Percentiles rank a stretch among this genome's conserved stretches.
Conservation (phyloP, 1,140 invertebrate genomes). For the Mactra quadrangularis region DNA sequence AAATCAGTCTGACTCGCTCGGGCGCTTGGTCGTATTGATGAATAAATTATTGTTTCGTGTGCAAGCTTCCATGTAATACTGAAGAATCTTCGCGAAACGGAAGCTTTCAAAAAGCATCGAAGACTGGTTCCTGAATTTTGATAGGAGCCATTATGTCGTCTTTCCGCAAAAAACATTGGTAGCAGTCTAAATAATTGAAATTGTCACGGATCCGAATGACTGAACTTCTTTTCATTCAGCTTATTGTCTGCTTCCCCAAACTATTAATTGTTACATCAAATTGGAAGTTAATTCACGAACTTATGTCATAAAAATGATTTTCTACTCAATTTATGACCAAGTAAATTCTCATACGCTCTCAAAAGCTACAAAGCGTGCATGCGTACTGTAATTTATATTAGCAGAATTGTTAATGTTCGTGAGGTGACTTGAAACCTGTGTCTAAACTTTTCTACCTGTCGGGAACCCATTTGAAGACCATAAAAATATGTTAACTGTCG, state of each 20-base stretch:
- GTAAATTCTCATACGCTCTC: too few relatives aligned
- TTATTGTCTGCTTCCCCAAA: slow-evolving; percentile 28
- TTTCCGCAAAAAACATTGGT: slow-evolving; percentile 42
- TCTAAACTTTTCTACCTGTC: too few relatives aligned
- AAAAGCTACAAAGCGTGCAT: too few relatives aligned
- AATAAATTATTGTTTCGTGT: slow-evolving; percentile 59
- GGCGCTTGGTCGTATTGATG: slow-evolving; percentile 47
- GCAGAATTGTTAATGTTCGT: too few relatives aligned
- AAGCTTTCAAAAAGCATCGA: slow-evolving; percentile 57
- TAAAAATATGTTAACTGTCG: slow-evolving; percentile 18
- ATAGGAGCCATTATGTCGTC: slow-evolving; percentile 47
- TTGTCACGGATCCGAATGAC: slow-evolving; percentile 44
- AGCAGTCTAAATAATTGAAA: slow-evolving; percentile 34
- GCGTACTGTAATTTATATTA: too few relatives aligned
- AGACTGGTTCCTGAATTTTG: slow-evolving; percentile 53
- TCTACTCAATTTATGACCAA: too few relatives aligned
- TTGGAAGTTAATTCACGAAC: slow-evolving; percentile 3
- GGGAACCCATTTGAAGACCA: slow-evolving; percentile 21
- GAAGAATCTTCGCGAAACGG: slow-evolving; percentile 40
- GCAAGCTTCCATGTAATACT: slow-evolving; percentile 34
- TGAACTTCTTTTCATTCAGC: slow-evolving; percentile 35
- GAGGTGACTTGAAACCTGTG: too few relatives aligned
- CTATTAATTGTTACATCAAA: slow-evolving; percentile 26
- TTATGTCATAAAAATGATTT: too few relatives aligned
- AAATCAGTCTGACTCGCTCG: slow-evolving; percentile 44